Evolutionary conservation across 2,888 invertebrate genomes (phyloP).

Genomic region (Penaeus monodon): DNA sequence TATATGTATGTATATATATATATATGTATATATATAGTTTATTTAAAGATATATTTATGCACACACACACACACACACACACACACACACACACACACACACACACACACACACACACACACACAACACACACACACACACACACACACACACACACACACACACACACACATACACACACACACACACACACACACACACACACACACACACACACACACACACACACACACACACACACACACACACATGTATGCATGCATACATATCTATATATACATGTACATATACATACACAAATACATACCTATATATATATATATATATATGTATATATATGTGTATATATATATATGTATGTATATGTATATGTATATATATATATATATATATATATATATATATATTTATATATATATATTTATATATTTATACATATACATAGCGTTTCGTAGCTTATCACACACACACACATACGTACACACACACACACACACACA

Average conservation of each 20-base stretch:
- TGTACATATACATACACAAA: not conserved
- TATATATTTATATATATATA: constrained; percentile 7
- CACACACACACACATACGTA: constrained; percentile 3
- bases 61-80: constrained; percentile 1
- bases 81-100: constrained; percentile 28
- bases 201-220: not conserved
- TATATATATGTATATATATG: constrained; percentile 22
- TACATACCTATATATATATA: not conserved
- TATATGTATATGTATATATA: constrained; percentile 39
- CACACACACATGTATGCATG: not conserved
- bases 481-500: constrained; percentile 17
- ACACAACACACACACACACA: not conserved
- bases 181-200: constrained; percentile 23
- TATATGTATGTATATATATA: not conserved
- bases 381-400: constrained; percentile 24
- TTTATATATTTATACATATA: constrained; percentile 17
- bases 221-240: not conserved
- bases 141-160: not conserved
- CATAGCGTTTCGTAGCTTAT: too few relatives aligned
- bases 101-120: constrained; percentile 23
- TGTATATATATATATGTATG: constrained; percentile 15
- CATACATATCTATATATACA: not conserved
- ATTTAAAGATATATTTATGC: constrained; percentile 16
- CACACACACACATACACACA: constrained; percentile 30
- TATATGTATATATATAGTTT: too few relatives aligned